Percentiles rank a stretch among this genome's conserved stretches.
Evolutionary conservation across 2,113 vertebrate genomes (phyloP).

Genomic region (Poeciliopsis occidentalis): DNA sequence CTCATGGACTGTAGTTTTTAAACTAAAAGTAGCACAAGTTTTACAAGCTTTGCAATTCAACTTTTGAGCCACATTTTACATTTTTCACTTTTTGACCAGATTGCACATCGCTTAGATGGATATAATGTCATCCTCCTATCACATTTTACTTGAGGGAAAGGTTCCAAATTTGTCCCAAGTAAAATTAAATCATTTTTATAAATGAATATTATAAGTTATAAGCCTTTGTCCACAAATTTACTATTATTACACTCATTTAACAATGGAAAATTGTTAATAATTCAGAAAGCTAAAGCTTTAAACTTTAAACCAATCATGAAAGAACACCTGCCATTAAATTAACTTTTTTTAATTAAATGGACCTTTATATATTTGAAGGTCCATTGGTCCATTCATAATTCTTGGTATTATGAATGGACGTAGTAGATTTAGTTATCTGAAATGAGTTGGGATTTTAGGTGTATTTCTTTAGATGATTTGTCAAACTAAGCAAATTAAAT

Average conservation of each 20-base stretch:
- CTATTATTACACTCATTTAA: too few species aligned
- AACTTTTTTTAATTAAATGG: background rate
- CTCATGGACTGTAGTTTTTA: background rate
- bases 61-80: background rate
- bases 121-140: too few species aligned
- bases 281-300: background rate
- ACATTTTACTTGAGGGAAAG: too few species aligned
- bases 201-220: too few species aligned
- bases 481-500: background rate
- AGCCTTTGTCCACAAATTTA: too few species aligned
- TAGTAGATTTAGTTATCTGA: too few species aligned
- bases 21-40: background rate
- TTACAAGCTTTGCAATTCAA: background rate
- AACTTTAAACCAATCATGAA: background rate
- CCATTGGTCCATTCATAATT: too few species aligned
- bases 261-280: too few species aligned
- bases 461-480: background rate
- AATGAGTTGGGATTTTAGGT: background rate
- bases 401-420: background rate
- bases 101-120: too few species aligned
- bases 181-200: too few species aligned
- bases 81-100: too few species aligned
- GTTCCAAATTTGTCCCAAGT: too few species aligned
- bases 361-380: background rate
- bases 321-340: background rate